These are phyloP conservation scores for Nasonia giraulti DNA, from an alignment of 1,140 invertebrate genomes.

Conservation along the genomic window DNA sequence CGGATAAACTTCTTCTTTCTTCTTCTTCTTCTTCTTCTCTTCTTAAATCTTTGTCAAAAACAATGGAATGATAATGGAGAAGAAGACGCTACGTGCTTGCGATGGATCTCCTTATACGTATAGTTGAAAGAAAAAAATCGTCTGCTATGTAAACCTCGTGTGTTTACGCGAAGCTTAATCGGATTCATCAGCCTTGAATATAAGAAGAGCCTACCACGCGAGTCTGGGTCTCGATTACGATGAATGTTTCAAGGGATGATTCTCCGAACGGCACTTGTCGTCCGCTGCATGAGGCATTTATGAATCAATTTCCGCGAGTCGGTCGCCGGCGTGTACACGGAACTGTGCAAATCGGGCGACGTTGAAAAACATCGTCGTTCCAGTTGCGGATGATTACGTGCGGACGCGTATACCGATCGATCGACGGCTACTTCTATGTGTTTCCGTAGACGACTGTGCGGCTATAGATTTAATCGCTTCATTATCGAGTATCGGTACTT, in stretches of 20 bases:
- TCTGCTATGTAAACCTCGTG: no score
- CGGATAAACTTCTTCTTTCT: neutral
- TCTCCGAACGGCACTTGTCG: slow-evolving; percentile 19
- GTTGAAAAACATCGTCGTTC: no score
- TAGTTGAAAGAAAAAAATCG: no score
- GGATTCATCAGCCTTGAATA: no score
- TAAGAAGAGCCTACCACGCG: no score
- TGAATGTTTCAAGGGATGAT: slow-evolving; percentile 11
- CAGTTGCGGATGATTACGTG: no score
- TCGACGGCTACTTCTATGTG: no score
- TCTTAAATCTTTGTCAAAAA: neutral
- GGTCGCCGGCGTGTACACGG: neutral
- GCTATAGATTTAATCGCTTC: neutral
- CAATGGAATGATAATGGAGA: neutral
- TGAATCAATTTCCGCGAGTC: slow-evolving; percentile 33
- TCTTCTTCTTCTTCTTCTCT: neutral
- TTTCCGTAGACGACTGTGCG: neutral
- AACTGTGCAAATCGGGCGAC: neutral
- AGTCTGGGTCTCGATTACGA: neutral
- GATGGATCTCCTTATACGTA: neutral
- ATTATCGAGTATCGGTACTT: neutral
- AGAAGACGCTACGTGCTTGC: neutral
- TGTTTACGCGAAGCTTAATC: no score
- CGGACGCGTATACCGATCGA: no score
- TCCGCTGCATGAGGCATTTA: slow-evolving; percentile 13